Evolutionary conservation across 2,113 vertebrate species (phyloP), one percentile per base, ranked within the genome.

Genomic region (Tauraco erythrolophus): DNA sequence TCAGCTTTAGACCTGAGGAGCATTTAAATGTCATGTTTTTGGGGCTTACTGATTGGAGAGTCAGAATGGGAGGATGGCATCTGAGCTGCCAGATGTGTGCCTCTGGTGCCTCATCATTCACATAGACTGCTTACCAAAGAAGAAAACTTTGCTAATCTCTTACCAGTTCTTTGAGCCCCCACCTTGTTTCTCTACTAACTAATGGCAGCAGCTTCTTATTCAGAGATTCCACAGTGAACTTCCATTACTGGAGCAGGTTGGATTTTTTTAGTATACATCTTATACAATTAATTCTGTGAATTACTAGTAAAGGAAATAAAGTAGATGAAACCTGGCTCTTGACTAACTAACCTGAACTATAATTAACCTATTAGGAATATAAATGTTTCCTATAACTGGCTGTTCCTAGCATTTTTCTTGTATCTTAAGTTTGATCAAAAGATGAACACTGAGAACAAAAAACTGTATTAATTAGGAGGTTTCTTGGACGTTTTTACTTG

Each of bases 21-120:
- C 19, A 14, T 46, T 6, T 2, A 57, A 31, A 57, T 45, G 11
- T 65, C 54, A 50, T 0, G 1, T 1, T 10, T 86, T 83, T 5
- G 39, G n/a, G 35, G 4, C 10, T 65, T 41, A 21, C 19, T 41
- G 51, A 8, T 35, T 3, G 5, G 45, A 51, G 39, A 71, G 27
- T 56, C 27, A 28, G 37, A 70, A n/a, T 12, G 33, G 24, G 57
- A 89, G 11, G 9, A 27, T 0, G 3, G 11, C 75, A 33, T 51
- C 23, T 19, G 48, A 78, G 58, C 39, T 91, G 76, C 33, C 41
- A 12, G 0, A 6, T 56, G 3, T 7, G 19, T 45, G 12, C 37
- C 10, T 39, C 61, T 68, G 54, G 31, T 77, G 69, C 56, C 48
- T 19, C 23, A 6, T 64, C 7, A 0, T 37, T 89, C 39, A 15